Conservation (phyloP, 2,888 invertebrate genomes). For the Ectemnius cavifrons region DNA sequence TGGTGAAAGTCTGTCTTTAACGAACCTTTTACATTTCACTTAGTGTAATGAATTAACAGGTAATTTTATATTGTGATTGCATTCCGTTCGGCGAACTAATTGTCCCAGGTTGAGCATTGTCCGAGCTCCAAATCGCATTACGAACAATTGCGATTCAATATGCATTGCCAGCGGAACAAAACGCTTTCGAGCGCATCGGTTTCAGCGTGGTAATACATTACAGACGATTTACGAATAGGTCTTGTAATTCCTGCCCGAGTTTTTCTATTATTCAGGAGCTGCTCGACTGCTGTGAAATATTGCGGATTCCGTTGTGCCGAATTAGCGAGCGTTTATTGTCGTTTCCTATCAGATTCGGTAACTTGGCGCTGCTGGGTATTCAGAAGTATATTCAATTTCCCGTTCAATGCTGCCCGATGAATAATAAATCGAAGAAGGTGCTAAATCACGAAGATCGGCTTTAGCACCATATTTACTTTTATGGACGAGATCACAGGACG, state of each 20-base stretch:
- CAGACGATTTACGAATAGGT: slow-evolving; percentile 32
- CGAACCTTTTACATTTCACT: no score
- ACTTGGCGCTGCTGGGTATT: neutral
- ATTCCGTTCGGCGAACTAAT: neutral
- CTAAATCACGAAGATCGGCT: neutral
- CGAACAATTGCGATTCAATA: slow-evolving; percentile 3
- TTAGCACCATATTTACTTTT: no score
- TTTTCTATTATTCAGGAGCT: slow-evolving; percentile 28
- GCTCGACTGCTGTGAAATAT: neutral
- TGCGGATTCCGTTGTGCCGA: slow-evolving; percentile 39
- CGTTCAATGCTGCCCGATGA: slow-evolving; percentile 22
- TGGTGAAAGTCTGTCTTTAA: no score
- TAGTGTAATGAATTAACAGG: no score
- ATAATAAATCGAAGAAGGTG: slow-evolving; percentile 15
- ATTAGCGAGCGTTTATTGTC: slow-evolving; percentile 45
- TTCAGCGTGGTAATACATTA: slow-evolving; percentile 36
- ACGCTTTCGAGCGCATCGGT: neutral
- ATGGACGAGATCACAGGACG: no score
- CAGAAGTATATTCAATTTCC: slow-evolving; percentile 34
- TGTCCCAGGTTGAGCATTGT: slow-evolving; percentile 17
- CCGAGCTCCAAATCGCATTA: slow-evolving; percentile 5
- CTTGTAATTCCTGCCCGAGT: slow-evolving; percentile 48
- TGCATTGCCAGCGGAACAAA: slow-evolving; percentile 16
- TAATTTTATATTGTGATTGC: no score
- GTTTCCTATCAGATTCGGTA: neutral